phyloP scores from a whole-genome alignment of 1,140 invertebrate species.

The Pogonognathellus flavescens region DNA sequence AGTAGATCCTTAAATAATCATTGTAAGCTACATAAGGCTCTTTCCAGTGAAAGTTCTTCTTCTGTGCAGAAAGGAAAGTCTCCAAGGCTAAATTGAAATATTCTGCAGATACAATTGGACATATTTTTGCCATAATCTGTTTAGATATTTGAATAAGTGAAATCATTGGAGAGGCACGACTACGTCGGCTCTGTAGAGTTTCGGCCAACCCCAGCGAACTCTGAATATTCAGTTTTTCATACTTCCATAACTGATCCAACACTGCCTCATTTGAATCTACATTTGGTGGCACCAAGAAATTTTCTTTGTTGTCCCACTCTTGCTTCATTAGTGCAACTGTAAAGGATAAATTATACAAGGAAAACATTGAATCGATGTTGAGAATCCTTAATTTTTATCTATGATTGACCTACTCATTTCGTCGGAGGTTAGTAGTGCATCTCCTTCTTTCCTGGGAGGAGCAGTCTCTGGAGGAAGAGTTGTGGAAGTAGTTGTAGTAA shows the following conservation, averaged over 20 bases:
- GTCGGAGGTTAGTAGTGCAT: not conserved
- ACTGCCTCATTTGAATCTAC: constrained; percentile 8
- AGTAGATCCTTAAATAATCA: constrained; percentile 1
- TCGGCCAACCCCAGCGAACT: not conserved
- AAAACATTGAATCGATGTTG: too few species aligned
- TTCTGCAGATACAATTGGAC: constrained; percentile 13
- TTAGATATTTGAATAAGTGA: not conserved
- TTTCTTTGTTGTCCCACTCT: not conserved
- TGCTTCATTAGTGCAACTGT: not conserved
- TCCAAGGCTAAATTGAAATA: constrained; percentile 36
- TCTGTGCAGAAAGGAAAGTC: constrained; percentile 6
- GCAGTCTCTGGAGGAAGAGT: too few species aligned
- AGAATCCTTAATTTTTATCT: too few species aligned
- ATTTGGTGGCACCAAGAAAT: not conserved
- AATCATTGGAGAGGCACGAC: not conserved
- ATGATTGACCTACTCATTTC: constrained; percentile 17
- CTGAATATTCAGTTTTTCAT: constrained; percentile 28
- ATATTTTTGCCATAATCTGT: constrained; percentile 19
- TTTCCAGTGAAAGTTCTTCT: constrained; percentile 5
- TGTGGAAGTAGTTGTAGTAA: not conserved
- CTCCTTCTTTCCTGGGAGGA: too few species aligned
- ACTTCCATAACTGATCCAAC: constrained; percentile 30
- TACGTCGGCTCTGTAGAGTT: not conserved
- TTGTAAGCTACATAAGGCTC: not conserved
- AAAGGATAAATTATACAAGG: too few species aligned